Evolutionary conservation across 2,113 vertebrate genomes (phyloP).

Genomic region (Thalassarche chlororhynchos): DNA sequence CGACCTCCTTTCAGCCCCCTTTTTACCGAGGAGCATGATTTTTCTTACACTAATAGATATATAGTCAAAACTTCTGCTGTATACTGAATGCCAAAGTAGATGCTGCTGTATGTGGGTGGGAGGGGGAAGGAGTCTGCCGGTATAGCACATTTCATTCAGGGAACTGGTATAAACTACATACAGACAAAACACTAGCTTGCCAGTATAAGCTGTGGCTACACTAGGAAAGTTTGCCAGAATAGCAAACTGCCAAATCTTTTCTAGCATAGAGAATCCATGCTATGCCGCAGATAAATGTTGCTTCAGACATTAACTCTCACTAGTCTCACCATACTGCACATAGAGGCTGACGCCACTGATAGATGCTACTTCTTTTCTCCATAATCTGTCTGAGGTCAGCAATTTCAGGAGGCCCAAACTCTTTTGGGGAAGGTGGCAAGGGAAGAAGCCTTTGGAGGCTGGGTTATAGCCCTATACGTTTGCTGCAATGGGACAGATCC

Average conservation of each 20-base stretch:
- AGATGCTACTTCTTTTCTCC: background rate
- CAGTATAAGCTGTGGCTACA: conserved; percentile 68
- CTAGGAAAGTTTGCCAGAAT: conserved; percentile 43
- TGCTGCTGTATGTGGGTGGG: conserved; percentile 53
- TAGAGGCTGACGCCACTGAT: background rate
- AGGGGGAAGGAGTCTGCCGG: conserved; percentile 41
- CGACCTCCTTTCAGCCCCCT: background rate
- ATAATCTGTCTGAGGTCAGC: background rate
- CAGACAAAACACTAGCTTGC: conserved; percentile 67
- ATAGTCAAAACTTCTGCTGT: conserved; percentile 22
- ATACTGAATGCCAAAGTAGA: conserved; percentile 36
- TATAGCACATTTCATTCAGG: conserved; percentile 61
- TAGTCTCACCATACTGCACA: background rate
- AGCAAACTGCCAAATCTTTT: conserved; percentile 59
- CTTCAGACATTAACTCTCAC: conserved; percentile 53
- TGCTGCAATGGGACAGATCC: background rate
- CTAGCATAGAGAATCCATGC: conserved; percentile 50
- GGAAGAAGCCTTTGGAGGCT: background rate
- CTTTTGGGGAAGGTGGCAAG: background rate
- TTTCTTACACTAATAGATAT: background rate
- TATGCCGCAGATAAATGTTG: conserved; percentile 53
- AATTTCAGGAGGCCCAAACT: background rate
- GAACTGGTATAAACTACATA: conserved; percentile 66
- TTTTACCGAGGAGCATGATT: background rate
- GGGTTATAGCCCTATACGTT: background rate